These are phyloP conservation scores for Bhutanitis thaidina DNA, from an alignment of 2,888 invertebrate species.

Conservation along the genomic window DNA sequence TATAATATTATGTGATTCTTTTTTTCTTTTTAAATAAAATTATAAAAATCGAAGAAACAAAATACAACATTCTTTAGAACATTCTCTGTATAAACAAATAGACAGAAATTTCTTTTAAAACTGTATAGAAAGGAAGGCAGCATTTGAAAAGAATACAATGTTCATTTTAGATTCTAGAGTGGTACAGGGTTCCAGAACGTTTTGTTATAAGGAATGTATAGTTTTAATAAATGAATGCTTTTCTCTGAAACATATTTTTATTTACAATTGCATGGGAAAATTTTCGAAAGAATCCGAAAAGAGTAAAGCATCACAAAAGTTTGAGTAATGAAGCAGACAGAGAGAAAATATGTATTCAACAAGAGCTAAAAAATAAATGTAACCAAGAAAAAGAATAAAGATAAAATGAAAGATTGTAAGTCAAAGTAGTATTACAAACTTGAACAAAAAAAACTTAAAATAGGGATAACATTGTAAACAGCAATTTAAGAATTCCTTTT, in stretches of 20 bases:
- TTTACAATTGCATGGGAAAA: not conserved
- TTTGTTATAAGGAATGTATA: not conserved
- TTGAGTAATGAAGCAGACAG: not conserved
- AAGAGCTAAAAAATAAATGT: not conserved
- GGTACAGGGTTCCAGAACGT: not conserved
- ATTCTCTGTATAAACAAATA: not conserved
- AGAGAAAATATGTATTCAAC: not conserved
- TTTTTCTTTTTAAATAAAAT: too few relatives aligned
- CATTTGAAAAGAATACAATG: conserved; percentile 2
- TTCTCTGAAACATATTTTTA: not conserved
- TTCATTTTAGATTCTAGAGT: conserved; percentile 6
- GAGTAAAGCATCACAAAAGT: not conserved
- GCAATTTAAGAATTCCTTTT: too few relatives aligned
- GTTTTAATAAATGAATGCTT: conserved; percentile 1
- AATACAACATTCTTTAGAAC: too few relatives aligned
- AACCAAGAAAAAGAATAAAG: not conserved
- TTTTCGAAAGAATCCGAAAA: not conserved
- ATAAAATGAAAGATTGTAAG: not conserved
- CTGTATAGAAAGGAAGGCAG: not conserved
- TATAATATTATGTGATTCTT: too few relatives aligned
- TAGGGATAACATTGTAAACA: too few relatives aligned
- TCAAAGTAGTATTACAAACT: not conserved
- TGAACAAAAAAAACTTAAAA: too few relatives aligned
- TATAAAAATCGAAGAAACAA: too few relatives aligned
- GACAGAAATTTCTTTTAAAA: conserved; percentile 1